Conservation (phyloP, 2,888 invertebrate genomes). For the Miltochrista miniata region DNA sequence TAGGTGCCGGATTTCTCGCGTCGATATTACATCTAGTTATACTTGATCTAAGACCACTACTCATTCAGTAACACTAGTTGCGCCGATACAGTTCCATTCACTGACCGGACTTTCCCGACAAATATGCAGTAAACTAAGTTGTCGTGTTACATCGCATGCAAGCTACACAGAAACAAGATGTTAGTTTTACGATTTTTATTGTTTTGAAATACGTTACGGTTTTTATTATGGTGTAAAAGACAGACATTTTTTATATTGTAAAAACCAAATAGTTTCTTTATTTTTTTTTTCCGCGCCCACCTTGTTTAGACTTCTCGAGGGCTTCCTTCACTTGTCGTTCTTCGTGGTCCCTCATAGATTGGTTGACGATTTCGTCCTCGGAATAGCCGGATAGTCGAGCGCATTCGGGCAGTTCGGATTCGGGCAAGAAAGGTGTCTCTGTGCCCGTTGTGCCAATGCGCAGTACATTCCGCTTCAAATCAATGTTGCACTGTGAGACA, state of each 20-base stretch:
- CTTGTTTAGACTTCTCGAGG: constrained; percentile 87
- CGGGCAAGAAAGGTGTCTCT: constrained; percentile 93
- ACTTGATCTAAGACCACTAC: too few species aligned
- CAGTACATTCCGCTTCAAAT: constrained; percentile 93
- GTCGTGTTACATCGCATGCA: constrained; percentile 25
- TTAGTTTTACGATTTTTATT: constrained; percentile 60
- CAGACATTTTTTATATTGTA: constrained; percentile 25
- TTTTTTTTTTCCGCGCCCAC: constrained; percentile 73
- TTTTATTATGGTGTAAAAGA: constrained; percentile 34
- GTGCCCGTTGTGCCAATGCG: constrained; percentile 97
- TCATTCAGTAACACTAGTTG: constrained; percentile 6
- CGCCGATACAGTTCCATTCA: constrained; percentile 33
- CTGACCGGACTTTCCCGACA: constrained; percentile 37
- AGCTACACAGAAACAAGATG: constrained; percentile 40
- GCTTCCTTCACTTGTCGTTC: constrained; percentile 88
- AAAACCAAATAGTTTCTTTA: constrained; percentile 32
- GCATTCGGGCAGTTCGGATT: constrained; percentile 86
- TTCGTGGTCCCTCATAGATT: constrained; percentile 83
- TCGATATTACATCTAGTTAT: too few species aligned
- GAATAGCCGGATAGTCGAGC: constrained; percentile 89
- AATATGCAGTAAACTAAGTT: constrained; percentile 31
- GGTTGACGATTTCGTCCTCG: constrained; percentile 84
- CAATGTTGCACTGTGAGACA: constrained; percentile 90
- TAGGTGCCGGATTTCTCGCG: too few species aligned
- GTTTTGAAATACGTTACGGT: constrained; percentile 41